phyloP scores from a whole-genome alignment of 1,140 invertebrate species.

The Drosophila micromelanica region DNA sequence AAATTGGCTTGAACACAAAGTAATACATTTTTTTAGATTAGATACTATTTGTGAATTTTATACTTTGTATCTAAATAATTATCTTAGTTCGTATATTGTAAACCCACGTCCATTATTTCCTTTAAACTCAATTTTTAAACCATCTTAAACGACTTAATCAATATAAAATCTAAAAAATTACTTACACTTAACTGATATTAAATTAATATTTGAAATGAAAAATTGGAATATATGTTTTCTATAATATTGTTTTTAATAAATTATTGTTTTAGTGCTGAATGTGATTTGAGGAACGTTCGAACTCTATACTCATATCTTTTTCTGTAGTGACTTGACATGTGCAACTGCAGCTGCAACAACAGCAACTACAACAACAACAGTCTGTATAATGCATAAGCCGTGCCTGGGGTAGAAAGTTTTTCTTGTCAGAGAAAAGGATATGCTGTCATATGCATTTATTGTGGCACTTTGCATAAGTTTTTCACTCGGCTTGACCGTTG shows the following conservation, averaged over 20 bases:
- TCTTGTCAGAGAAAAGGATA: constrained; percentile 72
- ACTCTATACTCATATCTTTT: constrained; percentile 3
- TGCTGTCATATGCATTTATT: constrained; percentile 74
- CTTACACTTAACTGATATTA: too few species aligned
- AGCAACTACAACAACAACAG: constrained; percentile 18
- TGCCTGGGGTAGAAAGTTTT: constrained; percentile 47
- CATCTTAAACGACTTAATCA: too few species aligned
- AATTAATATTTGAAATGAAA: too few species aligned
- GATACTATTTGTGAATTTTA: too few species aligned
- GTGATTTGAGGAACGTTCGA: constrained; percentile 6
- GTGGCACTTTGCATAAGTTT: constrained; percentile 59
- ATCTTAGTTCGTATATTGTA: too few species aligned
- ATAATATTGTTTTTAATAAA: too few species aligned
- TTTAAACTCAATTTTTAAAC: neutral
- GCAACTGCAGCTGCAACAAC: constrained; percentile 49
- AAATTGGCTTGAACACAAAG: too few species aligned
- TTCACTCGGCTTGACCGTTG: neutral
- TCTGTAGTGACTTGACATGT: constrained; percentile 48
- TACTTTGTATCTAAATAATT: too few species aligned
- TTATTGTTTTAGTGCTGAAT: constrained; percentile 2
- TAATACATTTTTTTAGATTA: too few species aligned
- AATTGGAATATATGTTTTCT: too few species aligned
- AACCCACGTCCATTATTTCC: too few species aligned
- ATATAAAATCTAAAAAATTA: too few species aligned
- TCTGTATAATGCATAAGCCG: constrained; percentile 45